These are phyloP conservation scores for Pandemis heparana DNA, from an alignment of 2,888 invertebrate genomes.

Conservation along the genomic window DNA sequence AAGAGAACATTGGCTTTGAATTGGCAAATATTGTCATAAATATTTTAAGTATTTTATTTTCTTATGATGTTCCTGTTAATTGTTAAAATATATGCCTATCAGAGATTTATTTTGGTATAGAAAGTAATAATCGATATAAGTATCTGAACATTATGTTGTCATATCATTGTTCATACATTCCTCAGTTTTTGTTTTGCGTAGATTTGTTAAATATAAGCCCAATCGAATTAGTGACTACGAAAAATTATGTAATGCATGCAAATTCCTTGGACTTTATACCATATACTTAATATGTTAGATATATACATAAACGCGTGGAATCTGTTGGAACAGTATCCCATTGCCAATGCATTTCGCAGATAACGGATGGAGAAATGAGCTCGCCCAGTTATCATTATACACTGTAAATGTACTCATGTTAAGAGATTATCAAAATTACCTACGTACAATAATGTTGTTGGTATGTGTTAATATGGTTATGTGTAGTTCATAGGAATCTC, in stretches of 20 bases:
- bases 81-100: conserved; percentile 46
- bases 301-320: conserved; percentile 21
- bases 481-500: conserved; percentile 40
- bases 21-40: conserved; percentile 34
- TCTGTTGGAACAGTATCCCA: conserved; percentile 35
- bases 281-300: conserved; percentile 24
- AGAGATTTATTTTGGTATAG: conserved; percentile 42
- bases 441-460: conserved; percentile 29
- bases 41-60: conserved; percentile 42
- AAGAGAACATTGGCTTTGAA: conserved; percentile 21
- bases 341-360: conserved; percentile 16
- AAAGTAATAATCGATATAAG: not conserved
- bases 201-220: conserved; percentile 24
- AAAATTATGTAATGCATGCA: conserved; percentile 31
- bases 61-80: conserved; percentile 56
- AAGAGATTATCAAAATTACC: conserved; percentile 37
- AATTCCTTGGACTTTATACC: conserved; percentile 11
- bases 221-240: conserved; percentile 28
- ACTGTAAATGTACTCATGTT: conserved; percentile 40
- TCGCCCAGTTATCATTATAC: conserved; percentile 36
- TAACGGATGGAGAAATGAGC: conserved; percentile 30
- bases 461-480: conserved; percentile 30
- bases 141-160: conserved; percentile 18
- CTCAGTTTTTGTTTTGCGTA: conserved; percentile 21
- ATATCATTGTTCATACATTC: conserved; percentile 41